phyloP scores from a whole-genome alignment of 2,797 vertebrate species.

The Hydrophis major region DNA sequence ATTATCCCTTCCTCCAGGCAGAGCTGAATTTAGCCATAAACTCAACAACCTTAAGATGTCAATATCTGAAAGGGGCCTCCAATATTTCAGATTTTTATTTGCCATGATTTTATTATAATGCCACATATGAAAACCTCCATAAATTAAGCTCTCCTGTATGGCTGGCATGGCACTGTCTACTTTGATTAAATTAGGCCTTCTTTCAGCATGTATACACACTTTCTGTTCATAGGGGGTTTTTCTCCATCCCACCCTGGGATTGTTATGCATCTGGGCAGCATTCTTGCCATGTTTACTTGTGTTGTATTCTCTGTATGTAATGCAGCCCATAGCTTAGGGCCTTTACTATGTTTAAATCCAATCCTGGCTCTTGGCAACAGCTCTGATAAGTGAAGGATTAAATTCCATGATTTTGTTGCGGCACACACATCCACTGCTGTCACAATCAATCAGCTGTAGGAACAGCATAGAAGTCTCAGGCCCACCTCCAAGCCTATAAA shows the following conservation, averaged over 20 bases:
- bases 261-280: neutral
- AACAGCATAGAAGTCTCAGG: neutral
- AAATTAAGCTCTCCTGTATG: neutral
- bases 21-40: neutral
- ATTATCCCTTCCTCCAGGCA: neutral
- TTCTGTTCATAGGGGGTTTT: neutral
- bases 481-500: neutral
- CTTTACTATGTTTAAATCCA: neutral
- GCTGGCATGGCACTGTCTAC: neutral
- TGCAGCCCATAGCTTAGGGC: neutral
- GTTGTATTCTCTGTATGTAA: neutral
- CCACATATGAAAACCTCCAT: neutral
- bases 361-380: neutral
- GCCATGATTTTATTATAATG: neutral
- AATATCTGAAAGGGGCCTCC: neutral
- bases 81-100: neutral
- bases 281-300: neutral
- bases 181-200: neutral
- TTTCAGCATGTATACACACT: neutral
- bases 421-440: neutral
- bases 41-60: neutral
- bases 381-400: neutral
- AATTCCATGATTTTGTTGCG: neutral
- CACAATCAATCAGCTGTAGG: neutral
- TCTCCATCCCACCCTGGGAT: neutral